A percentile compares a stretch with the other conserved stretches of the same genome.
These are phyloP conservation scores for Lampropteryx suffumata DNA, from an alignment of 2,888 invertebrate genomes.

Conservation along the genomic window DNA sequence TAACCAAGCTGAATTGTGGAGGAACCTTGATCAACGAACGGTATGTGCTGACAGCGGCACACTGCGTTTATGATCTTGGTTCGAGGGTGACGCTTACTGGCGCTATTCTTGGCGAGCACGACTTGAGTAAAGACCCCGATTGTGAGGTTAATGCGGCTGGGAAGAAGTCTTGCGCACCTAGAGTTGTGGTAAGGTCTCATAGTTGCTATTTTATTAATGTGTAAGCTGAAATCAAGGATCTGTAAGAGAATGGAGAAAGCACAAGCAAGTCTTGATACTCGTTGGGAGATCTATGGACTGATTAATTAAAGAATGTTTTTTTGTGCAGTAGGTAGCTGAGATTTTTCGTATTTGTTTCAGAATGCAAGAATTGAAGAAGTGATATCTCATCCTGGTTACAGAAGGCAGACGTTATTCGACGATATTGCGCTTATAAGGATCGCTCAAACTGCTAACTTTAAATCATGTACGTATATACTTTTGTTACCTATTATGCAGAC, in stretches of 20 bases:
- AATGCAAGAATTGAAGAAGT: constrained; percentile 68
- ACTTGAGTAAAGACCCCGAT: constrained; percentile 64
- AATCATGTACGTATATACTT: constrained; percentile 44
- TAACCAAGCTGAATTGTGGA: constrained; percentile 66
- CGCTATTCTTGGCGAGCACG: constrained; percentile 86
- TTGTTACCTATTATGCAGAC: too few species aligned
- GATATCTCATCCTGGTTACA: constrained; percentile 79
- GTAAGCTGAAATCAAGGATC: too few species aligned
- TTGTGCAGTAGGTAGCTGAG: too few species aligned
- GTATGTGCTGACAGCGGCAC: constrained; percentile 84
- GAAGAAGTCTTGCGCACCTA: constrained; percentile 57
- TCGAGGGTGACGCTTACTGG: constrained; percentile 60
- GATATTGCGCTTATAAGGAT: constrained; percentile 85
- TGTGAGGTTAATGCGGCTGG: constrained; percentile 68
- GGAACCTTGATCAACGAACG: constrained; percentile 80
- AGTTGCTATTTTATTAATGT: too few species aligned
- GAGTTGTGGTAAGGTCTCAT: constrained; percentile 5
- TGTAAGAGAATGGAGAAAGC: too few species aligned
- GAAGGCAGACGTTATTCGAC: constrained; percentile 56
- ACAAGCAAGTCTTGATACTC: too few species aligned
- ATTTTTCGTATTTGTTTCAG: constrained; percentile 44
- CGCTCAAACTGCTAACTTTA: constrained; percentile 68
- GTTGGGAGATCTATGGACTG: too few species aligned
- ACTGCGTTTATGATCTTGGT: constrained; percentile 79
- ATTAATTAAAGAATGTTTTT: too few species aligned